phyloP scores from a whole-genome alignment of 1,140 invertebrate genomes.

The Tetramorium simillimum region DNA sequence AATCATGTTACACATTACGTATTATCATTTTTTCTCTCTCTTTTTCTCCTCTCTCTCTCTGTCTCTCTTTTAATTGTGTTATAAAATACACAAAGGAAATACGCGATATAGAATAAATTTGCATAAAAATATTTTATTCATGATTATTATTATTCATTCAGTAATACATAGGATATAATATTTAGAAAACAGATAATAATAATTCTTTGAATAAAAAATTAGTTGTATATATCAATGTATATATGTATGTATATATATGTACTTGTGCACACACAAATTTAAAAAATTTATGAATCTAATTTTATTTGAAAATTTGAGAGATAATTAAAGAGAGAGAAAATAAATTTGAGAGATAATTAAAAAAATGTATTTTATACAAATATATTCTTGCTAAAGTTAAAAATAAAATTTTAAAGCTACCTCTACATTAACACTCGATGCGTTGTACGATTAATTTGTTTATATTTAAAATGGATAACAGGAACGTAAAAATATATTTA shows the following conservation, averaged over 20 bases:
- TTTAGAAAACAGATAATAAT: neutral
- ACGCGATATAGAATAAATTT: neutral
- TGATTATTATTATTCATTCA: neutral
- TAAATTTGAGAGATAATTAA: neutral
- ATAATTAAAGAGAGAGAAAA: too few species aligned
- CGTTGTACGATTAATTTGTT: neutral
- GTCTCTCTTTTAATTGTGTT: neutral
- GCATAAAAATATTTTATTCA: neutral
- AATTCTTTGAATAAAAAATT: neutral
- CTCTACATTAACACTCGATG: neutral
- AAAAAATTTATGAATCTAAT: neutral
- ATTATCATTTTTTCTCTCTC: constrained; percentile 10
- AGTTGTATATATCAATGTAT: neutral
- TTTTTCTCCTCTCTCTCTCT: neutral
- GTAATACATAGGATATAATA: neutral
- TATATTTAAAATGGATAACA: neutral
- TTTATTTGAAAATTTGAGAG: neutral
- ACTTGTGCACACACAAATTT: neutral
- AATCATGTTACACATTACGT: neutral
- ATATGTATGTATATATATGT: neutral
- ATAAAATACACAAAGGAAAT: neutral
- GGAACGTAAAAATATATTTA: neutral
- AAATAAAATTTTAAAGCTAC: neutral
- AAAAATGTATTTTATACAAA: neutral
- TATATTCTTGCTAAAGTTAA: neutral